These are phyloP conservation scores for Acanthurus tractus DNA, from an alignment of 2,797 vertebrate species.

Conservation along the genomic window DNA sequence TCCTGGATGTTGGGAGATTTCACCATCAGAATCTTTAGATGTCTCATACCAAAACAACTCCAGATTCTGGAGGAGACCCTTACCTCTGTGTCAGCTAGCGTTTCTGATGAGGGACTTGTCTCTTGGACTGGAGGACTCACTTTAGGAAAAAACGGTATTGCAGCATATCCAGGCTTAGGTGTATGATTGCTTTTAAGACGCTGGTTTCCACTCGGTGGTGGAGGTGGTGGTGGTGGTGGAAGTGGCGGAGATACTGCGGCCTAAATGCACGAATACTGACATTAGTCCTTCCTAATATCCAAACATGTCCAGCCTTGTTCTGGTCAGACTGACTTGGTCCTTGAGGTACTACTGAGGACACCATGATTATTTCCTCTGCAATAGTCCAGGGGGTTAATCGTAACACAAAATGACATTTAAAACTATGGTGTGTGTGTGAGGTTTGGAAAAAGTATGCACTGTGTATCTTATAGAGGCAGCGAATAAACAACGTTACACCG, in stretches of 20 bases:
- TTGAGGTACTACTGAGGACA: too few relatives aligned
- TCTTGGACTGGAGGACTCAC: slow-evolving; percentile 33
- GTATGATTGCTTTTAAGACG: rapidly evolving
- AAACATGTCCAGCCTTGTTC: not conserved
- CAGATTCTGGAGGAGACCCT: slow-evolving; percentile 5
- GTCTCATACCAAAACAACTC: not conserved
- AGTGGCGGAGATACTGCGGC: not conserved
- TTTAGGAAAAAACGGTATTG: not conserved
- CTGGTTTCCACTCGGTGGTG: not conserved
- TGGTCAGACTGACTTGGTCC: not conserved
- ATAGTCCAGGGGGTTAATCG: too few relatives aligned
- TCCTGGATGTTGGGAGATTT: slow-evolving; percentile 21
- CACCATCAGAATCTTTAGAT: not conserved
- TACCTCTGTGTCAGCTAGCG: slow-evolving; percentile 5
- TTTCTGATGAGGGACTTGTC: slow-evolving; percentile 6
- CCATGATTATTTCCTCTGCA: too few relatives aligned
- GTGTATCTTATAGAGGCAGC: too few relatives aligned
- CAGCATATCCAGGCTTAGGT: slow-evolving; percentile 25
- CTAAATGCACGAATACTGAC: slow-evolving; percentile 25
- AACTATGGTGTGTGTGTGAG: too few relatives aligned
- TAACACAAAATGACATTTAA: too few relatives aligned
- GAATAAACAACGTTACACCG: too few relatives aligned
- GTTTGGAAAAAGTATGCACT: too few relatives aligned
- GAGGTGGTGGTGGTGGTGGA: not conserved
- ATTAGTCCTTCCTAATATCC: not conserved